Percentiles rank a stretch among this genome's conserved stretches.
These are phyloP conservation scores for Neuroterus valhalla DNA, from an alignment of 1,140 invertebrate species.

Conservation along the genomic window DNA sequence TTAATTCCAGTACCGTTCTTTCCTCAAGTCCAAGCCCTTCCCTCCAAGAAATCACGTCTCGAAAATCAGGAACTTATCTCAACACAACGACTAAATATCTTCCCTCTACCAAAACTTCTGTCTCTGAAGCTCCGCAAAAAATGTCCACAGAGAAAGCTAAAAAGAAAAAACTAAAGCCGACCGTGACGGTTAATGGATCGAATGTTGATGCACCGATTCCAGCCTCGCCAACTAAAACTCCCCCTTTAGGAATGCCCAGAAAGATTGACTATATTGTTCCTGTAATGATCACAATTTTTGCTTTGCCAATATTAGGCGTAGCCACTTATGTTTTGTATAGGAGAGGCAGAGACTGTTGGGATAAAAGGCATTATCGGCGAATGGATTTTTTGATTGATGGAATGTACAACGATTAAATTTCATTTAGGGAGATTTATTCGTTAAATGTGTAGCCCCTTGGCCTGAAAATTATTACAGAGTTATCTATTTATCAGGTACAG, in stretches of 20 bases:
- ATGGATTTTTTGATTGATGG: conserved; percentile 89
- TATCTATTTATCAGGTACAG: too few species aligned
- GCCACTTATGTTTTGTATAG: conserved; percentile 79
- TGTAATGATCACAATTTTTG: conserved; percentile 79
- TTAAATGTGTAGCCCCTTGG: too few species aligned
- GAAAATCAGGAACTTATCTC: conserved; percentile 12
- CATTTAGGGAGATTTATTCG: not conserved
- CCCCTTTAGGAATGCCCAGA: conserved; percentile 55
- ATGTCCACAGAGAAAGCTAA: conserved; percentile 43
- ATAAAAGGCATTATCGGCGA: conserved; percentile 84
- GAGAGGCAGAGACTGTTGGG: conserved; percentile 83
- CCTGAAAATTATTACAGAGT: too few species aligned
- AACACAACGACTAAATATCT: not conserved
- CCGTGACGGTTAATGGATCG: conserved; percentile 62
- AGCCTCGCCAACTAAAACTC: conserved; percentile 53
- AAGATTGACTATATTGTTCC: conserved; percentile 80
- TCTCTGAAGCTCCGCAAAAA: conserved; percentile 21
- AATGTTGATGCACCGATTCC: conserved; percentile 61
- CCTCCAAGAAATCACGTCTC: not conserved
- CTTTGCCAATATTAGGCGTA: conserved; percentile 79
- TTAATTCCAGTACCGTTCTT: too few species aligned
- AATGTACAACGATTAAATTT: conserved; percentile 83
- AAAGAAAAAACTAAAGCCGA: conserved; percentile 67
- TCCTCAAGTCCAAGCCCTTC: too few species aligned
- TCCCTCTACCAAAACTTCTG: not conserved